Evolutionary conservation across 2,888 invertebrate species (phyloP).

Genomic region (Patella ulyssiponensis): DNA sequence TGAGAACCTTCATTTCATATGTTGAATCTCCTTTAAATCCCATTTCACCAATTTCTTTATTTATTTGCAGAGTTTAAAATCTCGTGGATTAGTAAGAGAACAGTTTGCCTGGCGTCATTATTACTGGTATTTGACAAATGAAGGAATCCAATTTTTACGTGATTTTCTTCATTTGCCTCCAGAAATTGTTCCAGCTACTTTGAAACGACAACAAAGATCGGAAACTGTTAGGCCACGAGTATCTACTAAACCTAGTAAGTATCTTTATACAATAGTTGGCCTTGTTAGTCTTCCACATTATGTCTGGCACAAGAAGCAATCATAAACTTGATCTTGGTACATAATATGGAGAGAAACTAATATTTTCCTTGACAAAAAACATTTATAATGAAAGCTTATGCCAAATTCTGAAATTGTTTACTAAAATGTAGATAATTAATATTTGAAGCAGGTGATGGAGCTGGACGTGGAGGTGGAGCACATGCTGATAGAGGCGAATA

Average conservation of each 20-base stretch:
- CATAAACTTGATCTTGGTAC: too few relatives aligned
- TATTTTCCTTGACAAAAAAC: background rate
- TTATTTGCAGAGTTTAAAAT: constrained; percentile 85
- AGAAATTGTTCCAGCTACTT: constrained; percentile 97
- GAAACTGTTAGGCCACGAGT: constrained; percentile 78
- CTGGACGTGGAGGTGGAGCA: constrained; percentile 48
- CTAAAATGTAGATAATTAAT: background rate
- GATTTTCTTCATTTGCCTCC: constrained; percentile 94
- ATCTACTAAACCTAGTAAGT: constrained; percentile 5
- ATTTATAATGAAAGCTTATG: too few relatives aligned
- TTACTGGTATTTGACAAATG: constrained; percentile 99
- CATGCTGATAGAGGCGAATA: constrained; percentile 66
- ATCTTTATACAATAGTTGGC: background rate
- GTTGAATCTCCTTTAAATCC: too few relatives aligned
- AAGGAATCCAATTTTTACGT: constrained; percentile 96
- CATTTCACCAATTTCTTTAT: background rate
- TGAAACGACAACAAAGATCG: constrained; percentile 90
- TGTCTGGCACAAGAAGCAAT: too few relatives aligned
- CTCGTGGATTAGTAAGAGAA: constrained; percentile 97
- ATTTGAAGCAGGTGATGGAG: constrained; percentile 46
- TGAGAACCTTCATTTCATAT: too few relatives aligned
- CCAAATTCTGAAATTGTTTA: too few relatives aligned
- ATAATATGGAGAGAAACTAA: too few relatives aligned
- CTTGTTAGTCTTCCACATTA: too few relatives aligned
- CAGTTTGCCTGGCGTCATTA: constrained; percentile 99